Percentiles rank a stretch among this genome's conserved stretches.
These are phyloP conservation scores for Pinna nobilis DNA, from an alignment of 1,140 invertebrate species.

Conservation along the genomic window DNA sequence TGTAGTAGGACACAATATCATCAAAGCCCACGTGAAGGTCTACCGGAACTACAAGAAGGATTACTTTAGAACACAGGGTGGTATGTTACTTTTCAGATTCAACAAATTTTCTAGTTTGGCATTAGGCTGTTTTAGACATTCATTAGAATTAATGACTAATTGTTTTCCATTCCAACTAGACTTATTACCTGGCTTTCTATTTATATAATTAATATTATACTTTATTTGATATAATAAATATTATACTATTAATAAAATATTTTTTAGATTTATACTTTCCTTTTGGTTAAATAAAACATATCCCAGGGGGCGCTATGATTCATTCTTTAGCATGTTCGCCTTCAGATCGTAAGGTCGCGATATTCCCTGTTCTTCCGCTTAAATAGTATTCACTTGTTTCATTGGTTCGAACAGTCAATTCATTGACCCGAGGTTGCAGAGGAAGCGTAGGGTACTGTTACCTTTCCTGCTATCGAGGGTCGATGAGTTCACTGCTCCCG, in stretches of 20 bases:
- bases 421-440: too few relatives aligned
- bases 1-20: slow-evolving; percentile 58
- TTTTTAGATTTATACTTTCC: background rate
- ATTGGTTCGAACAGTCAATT: too few relatives aligned
- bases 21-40: slow-evolving; percentile 59
- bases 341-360: too few relatives aligned
- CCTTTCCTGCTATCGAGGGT: too few relatives aligned
- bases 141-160: background rate
- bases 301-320: background rate
- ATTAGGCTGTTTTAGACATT: background rate
- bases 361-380: too few relatives aligned
- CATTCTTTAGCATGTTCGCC: background rate
- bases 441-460: too few relatives aligned
- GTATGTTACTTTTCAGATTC: slow-evolving; percentile 26
- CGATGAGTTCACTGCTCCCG: too few relatives aligned
- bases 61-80: slow-evolving; percentile 44
- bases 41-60: slow-evolving; percentile 51
- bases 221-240: background rate
- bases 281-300: background rate
- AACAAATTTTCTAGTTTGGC: background rate
- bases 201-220: too few relatives aligned
- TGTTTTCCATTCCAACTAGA: background rate
- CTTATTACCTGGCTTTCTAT: too few relatives aligned
- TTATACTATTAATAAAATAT: background rate
- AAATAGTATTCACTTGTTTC: too few relatives aligned